A percentile compares a stretch with the other conserved stretches of the same genome.
These are phyloP conservation scores for Chloroceryle inda DNA, from an alignment of 2,797 vertebrate genomes.

Conservation along the genomic window DNA sequence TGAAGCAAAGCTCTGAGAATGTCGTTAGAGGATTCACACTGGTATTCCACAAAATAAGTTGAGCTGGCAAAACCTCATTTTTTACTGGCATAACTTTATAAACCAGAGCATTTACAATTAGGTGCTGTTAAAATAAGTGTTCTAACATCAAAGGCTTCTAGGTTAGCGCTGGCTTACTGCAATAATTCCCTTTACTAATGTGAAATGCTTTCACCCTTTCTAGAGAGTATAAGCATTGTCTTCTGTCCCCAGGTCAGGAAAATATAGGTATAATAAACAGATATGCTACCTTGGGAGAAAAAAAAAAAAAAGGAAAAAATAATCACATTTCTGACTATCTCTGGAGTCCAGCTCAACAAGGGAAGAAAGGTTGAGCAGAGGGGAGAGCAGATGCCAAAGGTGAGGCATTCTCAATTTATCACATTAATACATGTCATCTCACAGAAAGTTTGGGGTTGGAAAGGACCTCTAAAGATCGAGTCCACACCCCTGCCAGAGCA, in stretches of 20 bases:
- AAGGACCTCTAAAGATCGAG: no score
- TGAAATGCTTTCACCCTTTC: neutral
- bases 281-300: neutral
- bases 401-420: neutral
- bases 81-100: neutral
- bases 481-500: no score
- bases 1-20: neutral
- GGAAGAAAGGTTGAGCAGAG: neutral
- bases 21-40: neutral
- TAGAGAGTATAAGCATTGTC: neutral
- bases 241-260: neutral
- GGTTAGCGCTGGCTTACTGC: neutral
- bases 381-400: neutral
- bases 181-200: neutral
- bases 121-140: neutral
- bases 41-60: neutral
- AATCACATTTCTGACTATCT: neutral
- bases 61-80: neutral
- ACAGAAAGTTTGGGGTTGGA: neutral
- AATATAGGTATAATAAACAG: neutral
- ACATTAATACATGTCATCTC: neutral
- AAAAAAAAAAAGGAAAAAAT: neutral
- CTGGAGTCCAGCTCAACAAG: neutral
- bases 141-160: neutral
- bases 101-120: neutral